Percentiles rank a stretch among this genome's conserved stretches.
Evolutionary conservation across 2,113 vertebrate genomes (phyloP).

Genomic region (Triplophysa rosa): DNA sequence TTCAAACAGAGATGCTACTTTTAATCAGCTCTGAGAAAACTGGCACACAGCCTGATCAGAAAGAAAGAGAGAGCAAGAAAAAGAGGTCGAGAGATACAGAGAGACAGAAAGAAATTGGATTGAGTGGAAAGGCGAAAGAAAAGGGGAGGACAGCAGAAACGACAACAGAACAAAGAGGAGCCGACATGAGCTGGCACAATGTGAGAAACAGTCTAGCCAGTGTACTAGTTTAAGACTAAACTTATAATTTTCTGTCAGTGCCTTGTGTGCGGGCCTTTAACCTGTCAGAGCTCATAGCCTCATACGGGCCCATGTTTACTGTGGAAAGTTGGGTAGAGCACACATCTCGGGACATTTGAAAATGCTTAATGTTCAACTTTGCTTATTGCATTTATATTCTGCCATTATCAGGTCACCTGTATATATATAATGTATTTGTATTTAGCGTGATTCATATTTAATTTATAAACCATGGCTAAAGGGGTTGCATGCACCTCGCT

Average conservation of each 20-base stretch:
- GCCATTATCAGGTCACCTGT: no score
- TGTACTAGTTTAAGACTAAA: conserved; percentile 23
- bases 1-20: conserved; percentile 38
- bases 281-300: conserved; percentile 33
- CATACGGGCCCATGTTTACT: neutral
- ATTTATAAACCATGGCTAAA: no score
- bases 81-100: neutral
- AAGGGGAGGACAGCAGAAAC: conserved; percentile 18
- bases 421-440: no score
- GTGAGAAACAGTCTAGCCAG: neutral
- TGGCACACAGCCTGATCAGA: conserved; percentile 18
- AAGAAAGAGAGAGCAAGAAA: neutral
- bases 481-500: no score
- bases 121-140: neutral
- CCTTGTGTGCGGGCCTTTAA: conserved; percentile 25
- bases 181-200: neutral
- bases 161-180: conserved; percentile 22
- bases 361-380: no score
- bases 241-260: conserved; percentile 34
- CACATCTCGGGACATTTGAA: neutral
- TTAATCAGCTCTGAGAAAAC: conserved; percentile 29
- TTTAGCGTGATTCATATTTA: no score
- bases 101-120: neutral
- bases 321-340: conserved; percentile 30
- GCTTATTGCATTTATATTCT: no score